Evolutionary conservation across 2,797 vertebrate species (phyloP), one percentile per base, ranked within the genome.

Genomic region (Sciurus vulgaris): DNA sequence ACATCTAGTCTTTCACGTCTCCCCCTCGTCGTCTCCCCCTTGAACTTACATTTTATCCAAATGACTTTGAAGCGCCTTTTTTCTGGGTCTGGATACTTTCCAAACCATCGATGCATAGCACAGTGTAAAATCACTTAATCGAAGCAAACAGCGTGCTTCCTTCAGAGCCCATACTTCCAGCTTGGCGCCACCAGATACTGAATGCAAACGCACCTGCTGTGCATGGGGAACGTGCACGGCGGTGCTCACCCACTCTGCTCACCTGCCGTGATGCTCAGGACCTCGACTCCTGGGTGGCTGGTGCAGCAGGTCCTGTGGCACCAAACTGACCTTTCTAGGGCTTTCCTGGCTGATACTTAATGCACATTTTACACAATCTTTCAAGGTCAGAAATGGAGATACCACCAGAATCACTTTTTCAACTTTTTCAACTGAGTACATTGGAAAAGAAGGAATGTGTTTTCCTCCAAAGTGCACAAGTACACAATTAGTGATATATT

Each of bases 41-140:
- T 74, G 26, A 61, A 24, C 20, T 38, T 15, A 1, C 0, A 44
- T 87, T 38, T 65, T 7, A 73, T 9, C 20, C 54, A 0, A 38
- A 5, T 2, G 0, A 70, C 13, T 47, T 0, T 59, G 49, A 91
- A 26, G n/a, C 12, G 18, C 47, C 20, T 24, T 49, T 12, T 65
- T 38, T 17, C 18, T 79, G 12, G 13, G 82, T 88, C 89, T 9
- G 20, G 8, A 17, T 83, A 0, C 13, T 76, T 38, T 51, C 65
- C 94, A 91, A 94, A 86, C 63, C 93, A 79, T 5, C 20, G 69
- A 44, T 2, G 17, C 91, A 96, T 30, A 1, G 9, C 1, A 92
- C 97, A 96, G 95, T 13, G 35, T 33, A 89, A 38, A 49, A 96
- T 95, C 86, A 89, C 97, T 97, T 96, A 95, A 97, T 91, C 69